phyloP scores from a whole-genome alignment of 2,797 vertebrate genomes.

The Alauda arvensis region DNA sequence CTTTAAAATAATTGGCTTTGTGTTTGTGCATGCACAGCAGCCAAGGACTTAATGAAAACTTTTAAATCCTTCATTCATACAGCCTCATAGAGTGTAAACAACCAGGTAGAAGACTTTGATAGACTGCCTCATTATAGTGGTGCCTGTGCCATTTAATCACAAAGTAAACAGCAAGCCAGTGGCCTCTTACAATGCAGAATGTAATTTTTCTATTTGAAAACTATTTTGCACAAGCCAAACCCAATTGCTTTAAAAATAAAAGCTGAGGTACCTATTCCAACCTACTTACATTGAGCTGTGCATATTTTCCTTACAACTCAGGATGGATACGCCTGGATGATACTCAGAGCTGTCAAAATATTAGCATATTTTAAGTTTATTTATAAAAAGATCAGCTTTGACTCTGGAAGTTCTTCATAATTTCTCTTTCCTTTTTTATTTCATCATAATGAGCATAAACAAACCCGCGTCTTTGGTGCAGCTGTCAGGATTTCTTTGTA shows the following conservation, averaged over 20 bases:
- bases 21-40: conserved; percentile 49
- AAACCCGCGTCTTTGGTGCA: not conserved
- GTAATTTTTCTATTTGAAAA: conserved; percentile 42
- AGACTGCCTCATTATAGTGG: conserved; percentile 42
- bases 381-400: not conserved
- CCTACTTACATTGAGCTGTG: not conserved
- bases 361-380: not conserved
- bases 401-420: not conserved
- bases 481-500: not conserved
- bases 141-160: conserved; percentile 42
- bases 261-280: not conserved
- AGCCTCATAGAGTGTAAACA: conserved; percentile 50
- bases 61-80: conserved; percentile 43
- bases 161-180: not conserved
- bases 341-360: not conserved
- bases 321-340: not conserved
- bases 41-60: conserved; percentile 57
- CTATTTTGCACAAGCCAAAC: conserved; percentile 3
- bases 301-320: not conserved
- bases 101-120: conserved; percentile 48
- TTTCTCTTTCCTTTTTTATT: not conserved
- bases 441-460: not conserved
- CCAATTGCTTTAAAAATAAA: not conserved
- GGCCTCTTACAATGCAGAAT: conserved; percentile 8
- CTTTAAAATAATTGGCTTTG: conserved; percentile 59